These are phyloP conservation scores for Antennarius striatus DNA, from an alignment of 2,113 vertebrate genomes.

Conservation along the genomic window DNA sequence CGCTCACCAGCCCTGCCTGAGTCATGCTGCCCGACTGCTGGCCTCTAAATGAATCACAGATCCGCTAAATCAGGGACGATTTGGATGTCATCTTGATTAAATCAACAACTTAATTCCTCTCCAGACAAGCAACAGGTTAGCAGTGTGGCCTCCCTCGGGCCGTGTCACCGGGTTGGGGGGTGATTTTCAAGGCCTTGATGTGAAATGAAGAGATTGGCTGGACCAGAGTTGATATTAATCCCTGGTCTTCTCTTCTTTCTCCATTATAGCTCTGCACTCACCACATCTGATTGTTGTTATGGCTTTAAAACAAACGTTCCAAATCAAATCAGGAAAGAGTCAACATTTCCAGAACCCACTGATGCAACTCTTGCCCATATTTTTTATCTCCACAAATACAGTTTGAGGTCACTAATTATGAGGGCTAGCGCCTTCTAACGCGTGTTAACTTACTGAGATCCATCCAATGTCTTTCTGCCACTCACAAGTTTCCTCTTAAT, in stretches of 20 bases:
- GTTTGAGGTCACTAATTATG: no score
- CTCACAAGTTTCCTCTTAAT: constrained; percentile 8
- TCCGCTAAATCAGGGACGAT: constrained; percentile 35
- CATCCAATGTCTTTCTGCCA: not conserved
- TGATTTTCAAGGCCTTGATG: not conserved
- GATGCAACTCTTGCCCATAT: not conserved
- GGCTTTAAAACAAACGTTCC: not conserved
- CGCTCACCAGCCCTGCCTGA: constrained; percentile 53
- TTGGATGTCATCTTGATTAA: constrained; percentile 37
- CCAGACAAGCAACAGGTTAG: constrained; percentile 27
- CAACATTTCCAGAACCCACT: not conserved
- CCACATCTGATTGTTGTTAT: not conserved
- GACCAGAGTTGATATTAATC: no score
- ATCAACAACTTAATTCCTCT: constrained; percentile 30
- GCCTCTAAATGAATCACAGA: constrained; percentile 62
- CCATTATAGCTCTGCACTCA: not conserved
- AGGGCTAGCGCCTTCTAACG: not conserved
- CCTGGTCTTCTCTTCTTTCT: not conserved
- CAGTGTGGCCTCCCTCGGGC: not conserved
- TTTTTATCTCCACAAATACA: no score
- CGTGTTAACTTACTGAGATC: not conserved
- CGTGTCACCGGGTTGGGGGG: not conserved
- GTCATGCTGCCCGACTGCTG: constrained; percentile 42
- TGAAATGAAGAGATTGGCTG: constrained; percentile 4
- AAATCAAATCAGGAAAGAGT: not conserved